A percentile compares a stretch with the other conserved stretches of the same genome.
Evolutionary conservation across 2,113 vertebrate genomes (phyloP).

Genomic region (Proteles cristata): DNA sequence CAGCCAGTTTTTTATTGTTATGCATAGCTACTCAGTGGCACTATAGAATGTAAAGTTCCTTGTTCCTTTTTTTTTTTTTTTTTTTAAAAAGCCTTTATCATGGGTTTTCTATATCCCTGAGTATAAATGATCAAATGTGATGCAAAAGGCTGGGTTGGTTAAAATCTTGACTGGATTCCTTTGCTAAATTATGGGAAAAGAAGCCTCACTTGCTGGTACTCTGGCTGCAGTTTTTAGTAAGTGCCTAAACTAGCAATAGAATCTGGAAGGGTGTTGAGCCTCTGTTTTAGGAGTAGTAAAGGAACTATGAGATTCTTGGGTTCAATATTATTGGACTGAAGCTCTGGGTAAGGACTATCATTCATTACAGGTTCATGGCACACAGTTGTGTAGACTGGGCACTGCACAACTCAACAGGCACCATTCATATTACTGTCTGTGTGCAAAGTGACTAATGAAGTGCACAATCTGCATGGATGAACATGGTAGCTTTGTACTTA

Average conservation of each 20-base stretch:
- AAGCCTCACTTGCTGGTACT: not conserved
- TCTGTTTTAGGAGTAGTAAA: not conserved
- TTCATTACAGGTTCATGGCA: not conserved
- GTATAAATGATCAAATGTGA: not conserved
- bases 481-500: not conserved
- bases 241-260: not conserved
- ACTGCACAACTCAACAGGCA: not conserved
- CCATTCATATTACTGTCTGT: not conserved
- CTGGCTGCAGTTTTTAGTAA: not conserved
- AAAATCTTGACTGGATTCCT: not conserved
- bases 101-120: not conserved
- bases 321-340: not conserved
- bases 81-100: too few species aligned
- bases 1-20: not conserved
- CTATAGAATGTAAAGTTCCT: not conserved
- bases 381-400: not conserved
- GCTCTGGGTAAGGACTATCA: not conserved
- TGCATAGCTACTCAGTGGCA: not conserved
- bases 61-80: not conserved
- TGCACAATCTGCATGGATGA: not conserved
- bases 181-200: not conserved
- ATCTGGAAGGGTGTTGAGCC: not conserved
- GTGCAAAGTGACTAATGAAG: not conserved
- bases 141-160: not conserved
- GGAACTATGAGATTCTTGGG: not conserved